Percentiles rank a stretch among this genome's conserved stretches.
Evolutionary conservation across 2,797 vertebrate species (phyloP).

Genomic region (Spea hammondii): DNA sequence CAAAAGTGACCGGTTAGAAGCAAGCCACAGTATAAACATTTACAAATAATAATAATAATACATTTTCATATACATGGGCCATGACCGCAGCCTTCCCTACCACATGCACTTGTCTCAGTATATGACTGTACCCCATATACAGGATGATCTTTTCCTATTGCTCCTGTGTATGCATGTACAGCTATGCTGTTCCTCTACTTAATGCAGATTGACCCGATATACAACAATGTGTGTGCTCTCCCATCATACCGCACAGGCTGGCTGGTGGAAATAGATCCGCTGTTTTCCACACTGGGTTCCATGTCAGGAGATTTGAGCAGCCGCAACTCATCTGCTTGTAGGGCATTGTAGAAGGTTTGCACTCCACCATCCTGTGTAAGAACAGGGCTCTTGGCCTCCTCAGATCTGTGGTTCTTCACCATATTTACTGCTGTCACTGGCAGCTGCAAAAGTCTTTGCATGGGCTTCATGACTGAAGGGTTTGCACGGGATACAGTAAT

Average conservation of each 20-base stretch:
- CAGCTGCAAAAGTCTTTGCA: slow-evolving; percentile 89
- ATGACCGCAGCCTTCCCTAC: too few species aligned
- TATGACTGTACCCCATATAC: too few species aligned
- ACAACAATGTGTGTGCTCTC: background rate
- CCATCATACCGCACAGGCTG: slow-evolving; percentile 82
- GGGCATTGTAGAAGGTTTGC: slow-evolving; percentile 85
- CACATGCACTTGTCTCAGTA: too few species aligned
- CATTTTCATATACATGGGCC: too few species aligned
- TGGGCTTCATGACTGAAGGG: slow-evolving; percentile 65
- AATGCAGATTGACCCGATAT: background rate
- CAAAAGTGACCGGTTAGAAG: too few species aligned
- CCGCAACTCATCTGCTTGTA: slow-evolving; percentile 83
- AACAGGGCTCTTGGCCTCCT: slow-evolving; percentile 86
- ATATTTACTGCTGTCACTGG: slow-evolving; percentile 73
- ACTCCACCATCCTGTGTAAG: slow-evolving; percentile 74
- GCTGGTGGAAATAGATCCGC: slow-evolving; percentile 55
- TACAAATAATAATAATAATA: too few species aligned
- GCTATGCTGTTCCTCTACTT: background rate
- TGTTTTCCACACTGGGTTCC: slow-evolving; percentile 53
- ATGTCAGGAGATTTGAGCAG: slow-evolving; percentile 71
- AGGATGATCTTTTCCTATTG: too few species aligned
- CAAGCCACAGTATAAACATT: too few species aligned
- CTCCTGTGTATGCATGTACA: background rate
- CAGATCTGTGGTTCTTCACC: slow-evolving; percentile 72
- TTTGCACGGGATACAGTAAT: background rate